Conservation (phyloP, 2,888 invertebrate genomes). For the Stenichneumon culpator region DNA sequence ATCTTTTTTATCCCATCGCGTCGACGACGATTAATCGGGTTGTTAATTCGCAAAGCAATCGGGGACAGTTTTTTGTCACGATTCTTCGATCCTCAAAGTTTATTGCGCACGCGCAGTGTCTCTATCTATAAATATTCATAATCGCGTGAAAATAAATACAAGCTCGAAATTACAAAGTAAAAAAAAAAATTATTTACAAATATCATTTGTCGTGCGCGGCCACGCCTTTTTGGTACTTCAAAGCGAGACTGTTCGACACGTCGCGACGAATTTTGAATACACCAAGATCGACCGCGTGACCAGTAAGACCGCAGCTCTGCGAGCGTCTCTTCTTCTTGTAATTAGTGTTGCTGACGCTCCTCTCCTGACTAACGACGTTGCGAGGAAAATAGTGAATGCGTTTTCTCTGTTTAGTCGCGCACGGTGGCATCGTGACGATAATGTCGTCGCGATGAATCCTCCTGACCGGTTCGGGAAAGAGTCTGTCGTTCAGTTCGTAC, state of each 20-base stretch:
- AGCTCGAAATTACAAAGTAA: not conserved
- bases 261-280: conserved; percentile 73
- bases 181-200: not conserved
- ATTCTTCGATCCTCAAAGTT: not conserved
- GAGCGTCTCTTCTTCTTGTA: conserved; percentile 70
- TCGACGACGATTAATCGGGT: not conserved
- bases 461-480: conserved; percentile 86
- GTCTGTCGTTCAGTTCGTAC: conserved; percentile 87
- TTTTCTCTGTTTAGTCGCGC: conserved; percentile 75
- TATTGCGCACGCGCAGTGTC: not conserved
- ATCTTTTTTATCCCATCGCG: not conserved
- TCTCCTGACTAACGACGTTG: conserved; percentile 77
- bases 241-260: conserved; percentile 76
- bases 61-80: not conserved
- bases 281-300: conserved; percentile 79
- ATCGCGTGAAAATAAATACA: not conserved
- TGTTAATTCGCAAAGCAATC: not conserved
- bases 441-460: conserved; percentile 73
- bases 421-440: conserved; percentile 77
- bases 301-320: conserved; percentile 77
- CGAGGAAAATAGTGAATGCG: conserved; percentile 80
- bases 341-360: conserved; percentile 31
- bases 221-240: conserved; percentile 76
- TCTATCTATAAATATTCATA: not conserved
- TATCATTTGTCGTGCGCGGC: not conserved